phyloP scores from a whole-genome alignment of 2,113 vertebrate species.

The Ailuropoda melanoleuca region DNA sequence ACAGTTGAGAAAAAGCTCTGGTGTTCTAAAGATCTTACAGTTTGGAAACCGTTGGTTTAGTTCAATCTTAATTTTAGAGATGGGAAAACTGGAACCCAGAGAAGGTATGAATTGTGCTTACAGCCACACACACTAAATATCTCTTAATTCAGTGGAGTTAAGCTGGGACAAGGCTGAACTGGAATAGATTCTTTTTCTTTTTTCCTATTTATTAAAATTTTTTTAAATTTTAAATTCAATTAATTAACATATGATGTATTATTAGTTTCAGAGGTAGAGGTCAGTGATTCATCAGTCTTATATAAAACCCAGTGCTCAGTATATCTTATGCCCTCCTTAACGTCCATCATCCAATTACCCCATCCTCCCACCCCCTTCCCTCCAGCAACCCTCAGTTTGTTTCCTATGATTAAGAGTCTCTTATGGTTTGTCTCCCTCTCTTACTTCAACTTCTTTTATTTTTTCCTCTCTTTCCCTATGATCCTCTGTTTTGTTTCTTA shows the following conservation, averaged over 20 bases:
- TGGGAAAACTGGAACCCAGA: neutral
- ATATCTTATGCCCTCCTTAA: too few species aligned
- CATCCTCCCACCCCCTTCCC: too few species aligned
- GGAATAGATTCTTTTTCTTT: neutral
- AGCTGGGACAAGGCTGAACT: neutral
- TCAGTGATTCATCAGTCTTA: neutral
- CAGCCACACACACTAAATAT: neutral
- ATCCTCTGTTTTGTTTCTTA: too few species aligned
- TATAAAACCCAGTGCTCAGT: too few species aligned
- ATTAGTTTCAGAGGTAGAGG: neutral
- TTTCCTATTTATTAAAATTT: neutral
- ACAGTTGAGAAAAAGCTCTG: neutral
- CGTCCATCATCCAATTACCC: too few species aligned
- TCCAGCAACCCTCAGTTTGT: too few species aligned
- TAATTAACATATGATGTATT: neutral
- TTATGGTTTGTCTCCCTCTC: too few species aligned
- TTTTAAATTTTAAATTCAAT: neutral
- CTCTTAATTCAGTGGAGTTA: neutral
- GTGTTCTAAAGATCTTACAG: neutral
- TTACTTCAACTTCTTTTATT: too few species aligned
- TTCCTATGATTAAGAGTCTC: too few species aligned
- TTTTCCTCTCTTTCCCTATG: too few species aligned
- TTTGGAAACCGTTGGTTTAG: neutral
- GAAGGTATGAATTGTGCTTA: neutral
- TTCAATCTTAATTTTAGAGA: neutral